A percentile compares a stretch with the other conserved stretches of the same genome.
Conservation (phyloP, 2,888 invertebrate species). For the Drosophila recens region DNA sequence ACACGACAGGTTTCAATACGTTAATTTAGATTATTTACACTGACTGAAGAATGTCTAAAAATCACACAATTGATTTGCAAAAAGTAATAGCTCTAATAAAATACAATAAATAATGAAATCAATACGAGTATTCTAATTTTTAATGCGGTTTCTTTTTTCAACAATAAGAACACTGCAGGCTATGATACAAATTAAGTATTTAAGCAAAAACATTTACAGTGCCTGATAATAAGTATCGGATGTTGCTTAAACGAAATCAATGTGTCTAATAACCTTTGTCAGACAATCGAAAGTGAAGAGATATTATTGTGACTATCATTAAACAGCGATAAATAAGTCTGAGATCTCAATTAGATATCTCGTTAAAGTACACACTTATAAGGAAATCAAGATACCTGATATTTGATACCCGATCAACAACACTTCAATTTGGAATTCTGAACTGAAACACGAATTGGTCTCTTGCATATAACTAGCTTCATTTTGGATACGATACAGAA, state of each 20-base stretch:
- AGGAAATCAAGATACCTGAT: slow-evolving; percentile 3
- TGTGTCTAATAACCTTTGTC: no score
- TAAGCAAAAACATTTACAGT: no score
- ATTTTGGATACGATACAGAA: slow-evolving; percentile 18
- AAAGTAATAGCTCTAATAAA: background rate
- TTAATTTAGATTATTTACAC: background rate
- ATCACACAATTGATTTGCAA: background rate
- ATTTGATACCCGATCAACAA: slow-evolving; percentile 1
- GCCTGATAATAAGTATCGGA: no score
- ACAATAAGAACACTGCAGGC: background rate
- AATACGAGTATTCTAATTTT: no score
- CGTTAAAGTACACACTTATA: background rate
- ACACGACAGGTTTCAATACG: background rate
- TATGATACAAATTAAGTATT: no score
- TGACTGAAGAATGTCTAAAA: background rate
- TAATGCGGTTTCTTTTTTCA: no score
- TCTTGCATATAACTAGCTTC: slow-evolving; percentile 41
- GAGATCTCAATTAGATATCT: slow-evolving; percentile 8
- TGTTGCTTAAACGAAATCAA: background rate
- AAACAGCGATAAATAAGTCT: background rate
- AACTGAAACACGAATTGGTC: slow-evolving; percentile 8
- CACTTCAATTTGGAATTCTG: slow-evolving; percentile 3
- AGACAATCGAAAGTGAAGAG: background rate
- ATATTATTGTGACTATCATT: background rate
- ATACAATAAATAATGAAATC: background rate